Conservation (phyloP, 1,140 invertebrate genomes). For the Plectus sambesii region DNA sequence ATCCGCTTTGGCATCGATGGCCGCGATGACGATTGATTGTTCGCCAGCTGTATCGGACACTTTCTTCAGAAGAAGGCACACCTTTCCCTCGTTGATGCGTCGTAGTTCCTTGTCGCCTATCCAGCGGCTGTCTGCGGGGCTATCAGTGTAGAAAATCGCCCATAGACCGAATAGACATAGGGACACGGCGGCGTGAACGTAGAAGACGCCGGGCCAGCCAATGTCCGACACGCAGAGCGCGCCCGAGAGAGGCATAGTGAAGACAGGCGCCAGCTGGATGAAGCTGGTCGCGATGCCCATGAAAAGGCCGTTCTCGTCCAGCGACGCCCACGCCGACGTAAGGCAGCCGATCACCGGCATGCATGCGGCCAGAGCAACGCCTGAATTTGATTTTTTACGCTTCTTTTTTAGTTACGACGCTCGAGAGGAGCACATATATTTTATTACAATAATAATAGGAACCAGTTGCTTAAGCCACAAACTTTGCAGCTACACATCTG, state of each 20-base stretch:
- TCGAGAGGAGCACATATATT: too few species aligned
- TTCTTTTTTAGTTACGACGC: too few species aligned
- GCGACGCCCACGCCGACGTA: not conserved
- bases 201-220: conserved; percentile 19
- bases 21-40: too few species aligned
- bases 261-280: conserved; percentile 16
- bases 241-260: conserved; percentile 23
- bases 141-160: conserved; percentile 19
- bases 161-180: conserved; percentile 14
- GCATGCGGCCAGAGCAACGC: conserved; percentile 12
- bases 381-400: too few species aligned
- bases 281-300: conserved; percentile 20
- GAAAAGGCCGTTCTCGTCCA: conserved; percentile 14
- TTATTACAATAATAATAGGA: too few species aligned
- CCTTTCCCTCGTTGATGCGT: conserved; percentile 7
- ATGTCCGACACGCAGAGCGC: conserved; percentile 5
- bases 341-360: conserved; percentile 18
- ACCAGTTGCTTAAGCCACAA: too few species aligned
- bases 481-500: too few species aligned
- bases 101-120: conserved; percentile 10
- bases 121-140: conserved; percentile 11
- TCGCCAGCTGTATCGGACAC: too few species aligned
- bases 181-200: conserved; percentile 19
- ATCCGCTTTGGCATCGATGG: conserved; percentile 6
- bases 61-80: too few species aligned